Percentiles rank a stretch among this genome's conserved stretches.
Evolutionary conservation across 2,113 vertebrate genomes (phyloP).

Genomic region (Galeopterus variegatus): DNA sequence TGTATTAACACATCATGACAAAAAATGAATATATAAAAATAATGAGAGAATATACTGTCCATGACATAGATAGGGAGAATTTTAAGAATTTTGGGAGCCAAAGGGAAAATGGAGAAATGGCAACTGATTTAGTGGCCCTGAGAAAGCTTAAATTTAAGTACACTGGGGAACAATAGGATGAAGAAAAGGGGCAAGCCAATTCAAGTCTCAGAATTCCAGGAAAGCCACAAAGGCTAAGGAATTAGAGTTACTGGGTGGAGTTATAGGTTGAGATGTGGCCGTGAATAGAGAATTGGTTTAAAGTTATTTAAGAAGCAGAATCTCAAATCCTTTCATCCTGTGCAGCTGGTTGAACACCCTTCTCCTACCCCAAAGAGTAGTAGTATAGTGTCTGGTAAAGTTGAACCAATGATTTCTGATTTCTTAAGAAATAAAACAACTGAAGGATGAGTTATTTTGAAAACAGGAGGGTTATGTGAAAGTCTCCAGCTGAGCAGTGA

Average conservation of each 20-base stretch:
- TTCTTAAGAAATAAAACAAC: conserved; percentile 18
- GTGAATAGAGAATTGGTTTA: background rate
- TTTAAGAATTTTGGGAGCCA: background rate
- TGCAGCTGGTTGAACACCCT: background rate
- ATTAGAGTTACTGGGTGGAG: background rate
- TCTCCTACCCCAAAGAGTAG: background rate
- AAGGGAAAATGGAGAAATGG: background rate
- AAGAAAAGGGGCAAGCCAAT: background rate
- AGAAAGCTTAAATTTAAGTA: background rate
- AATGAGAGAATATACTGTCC: background rate
- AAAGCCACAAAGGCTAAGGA: background rate
- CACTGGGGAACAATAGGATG: background rate
- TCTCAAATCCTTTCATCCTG: background rate
- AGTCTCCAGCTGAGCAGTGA: background rate
- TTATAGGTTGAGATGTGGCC: background rate
- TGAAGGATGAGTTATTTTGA: background rate
- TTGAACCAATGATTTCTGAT: background rate
- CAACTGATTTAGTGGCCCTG: background rate
- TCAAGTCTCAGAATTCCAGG: background rate
- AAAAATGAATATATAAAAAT: background rate
- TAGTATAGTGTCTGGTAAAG: conserved; percentile 37
- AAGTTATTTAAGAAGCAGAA: conserved; percentile 25
- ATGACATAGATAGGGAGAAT: background rate
- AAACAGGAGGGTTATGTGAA: background rate
- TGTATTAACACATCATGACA: background rate